Base-by-base conservation (phyloP, 2,888 invertebrate genomes). In the Megamerina dolium region DNA sequence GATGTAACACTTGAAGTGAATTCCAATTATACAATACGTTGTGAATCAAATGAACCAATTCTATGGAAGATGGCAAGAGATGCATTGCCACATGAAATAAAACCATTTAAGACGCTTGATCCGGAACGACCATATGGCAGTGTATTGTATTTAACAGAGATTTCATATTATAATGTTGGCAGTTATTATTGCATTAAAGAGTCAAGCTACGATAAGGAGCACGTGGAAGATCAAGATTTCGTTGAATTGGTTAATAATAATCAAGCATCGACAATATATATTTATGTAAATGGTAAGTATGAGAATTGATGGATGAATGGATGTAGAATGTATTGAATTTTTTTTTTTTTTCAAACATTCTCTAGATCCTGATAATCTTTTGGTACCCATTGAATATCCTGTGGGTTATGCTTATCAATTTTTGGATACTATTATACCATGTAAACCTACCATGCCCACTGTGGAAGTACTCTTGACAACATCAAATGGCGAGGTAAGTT, bases 391-490 rank as follows among this genome's bases (percentile, higher is more conserved):
- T 10, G 37, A 44, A 3, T 63, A 64, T 5, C 61, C 57, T 2
- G 51, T 69, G 2, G 56, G 70, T 10, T 66, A 67, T 3, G 73
- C 66, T 1, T 54, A 54, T 3, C 74, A 76, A 31, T 74, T 75
- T 48, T 68, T 72, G 48, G 60, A 70, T 17, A 68, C 73, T 1
- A 57, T 74, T 1, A 74, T 84, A 51, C 81, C 82, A 17, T 84
- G 84, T 57, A 75, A 77, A 35, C 81, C 83, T 5, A 77, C 82
- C 2, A 75, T 78, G 35, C 81, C 81, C 2, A 67, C 74, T 44
- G 70, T 77, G 2, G 63, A 71, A 14, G 79, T 83, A 2, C 50
- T 66, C 31, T 59, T 79, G 6, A 60, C 56, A 13, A 58, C 58
- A 20, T 59, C 67, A 13, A 71, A 63, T 43, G 61, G 64, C 23